A percentile compares a stretch with the other conserved stretches of the same genome.
Conservation (phyloP, 2,888 invertebrate genomes). For the Graphium colonna region DNA sequence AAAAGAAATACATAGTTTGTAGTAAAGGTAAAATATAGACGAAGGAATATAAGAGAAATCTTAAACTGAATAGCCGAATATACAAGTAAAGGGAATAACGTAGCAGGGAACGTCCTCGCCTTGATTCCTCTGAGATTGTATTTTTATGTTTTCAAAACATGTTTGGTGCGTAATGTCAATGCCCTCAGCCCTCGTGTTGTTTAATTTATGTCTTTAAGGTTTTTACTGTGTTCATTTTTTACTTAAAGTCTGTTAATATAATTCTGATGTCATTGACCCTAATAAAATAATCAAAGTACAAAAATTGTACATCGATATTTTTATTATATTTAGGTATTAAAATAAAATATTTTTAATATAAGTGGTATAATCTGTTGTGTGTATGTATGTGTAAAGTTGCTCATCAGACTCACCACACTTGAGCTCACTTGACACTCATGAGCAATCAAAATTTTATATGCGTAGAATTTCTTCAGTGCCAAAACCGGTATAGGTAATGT, state of each 20-base stretch:
- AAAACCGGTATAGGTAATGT: background rate
- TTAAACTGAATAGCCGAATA: too few relatives aligned
- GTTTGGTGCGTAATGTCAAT: constrained; percentile 10
- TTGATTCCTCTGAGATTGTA: background rate
- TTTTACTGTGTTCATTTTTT: constrained; percentile 1
- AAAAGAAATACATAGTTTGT: too few relatives aligned
- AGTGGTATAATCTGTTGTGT: too few relatives aligned
- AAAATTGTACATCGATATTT: background rate
- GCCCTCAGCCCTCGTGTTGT: constrained; percentile 4
- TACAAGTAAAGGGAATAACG: too few relatives aligned
- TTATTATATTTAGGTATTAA: background rate
- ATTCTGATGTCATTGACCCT: background rate
- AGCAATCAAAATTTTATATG: background rate
- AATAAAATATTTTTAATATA: background rate
- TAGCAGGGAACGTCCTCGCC: background rate
- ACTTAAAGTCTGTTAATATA: background rate
- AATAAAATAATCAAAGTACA: background rate
- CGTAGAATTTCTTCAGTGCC: background rate
- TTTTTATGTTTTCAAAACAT: constrained; percentile 3
- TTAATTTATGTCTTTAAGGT: too few relatives aligned
- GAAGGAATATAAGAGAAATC: background rate
- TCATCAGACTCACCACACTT: background rate
- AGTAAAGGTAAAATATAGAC: too few relatives aligned
- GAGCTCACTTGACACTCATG: background rate
- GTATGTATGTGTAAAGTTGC: background rate